Evolutionary conservation across 2,113 vertebrate genomes (phyloP), one percentile per base, ranked within the genome.

Genomic region (Alethe diademata): DNA sequence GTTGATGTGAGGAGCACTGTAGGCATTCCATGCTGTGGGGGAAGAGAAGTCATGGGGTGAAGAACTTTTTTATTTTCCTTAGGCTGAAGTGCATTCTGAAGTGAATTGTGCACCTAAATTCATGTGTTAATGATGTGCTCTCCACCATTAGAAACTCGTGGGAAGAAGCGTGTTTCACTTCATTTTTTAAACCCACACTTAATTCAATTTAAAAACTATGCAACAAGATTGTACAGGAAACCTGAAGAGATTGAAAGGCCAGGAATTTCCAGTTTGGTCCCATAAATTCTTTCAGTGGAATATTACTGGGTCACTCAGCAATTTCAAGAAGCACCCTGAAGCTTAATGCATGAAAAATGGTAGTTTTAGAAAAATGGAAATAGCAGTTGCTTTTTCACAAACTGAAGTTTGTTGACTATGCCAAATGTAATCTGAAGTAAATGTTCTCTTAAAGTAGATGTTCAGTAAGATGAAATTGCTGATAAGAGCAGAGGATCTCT

Each of bases 131-230:
- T 70, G 67, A 62, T 83, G 82, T 70, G 38, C 48, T 92, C 67
- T 86, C 29, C 24, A 4, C 26, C 60, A 20, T 54, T 54, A 83
- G 78, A 86, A 93, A 86, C 75, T 92, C 2, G 67, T 90, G 86
- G 88, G 88, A 94, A 90, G 92, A 66, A 90, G 35, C 54, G 25
- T 73, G 35, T 94, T 97, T 92, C 67, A 54, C 60, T 88, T 96
- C 42, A 50, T 66, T 91, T 93, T 88, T 94, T 54, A 86, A 95
- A 80, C 60, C 38, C 8, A 47, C 38, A 23, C 71, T 88, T 94
- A 87, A 79, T 85, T 90, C 28, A 38, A 17, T 85, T 88, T 74
- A 16, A 91, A 96, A 96, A 85, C 78, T 79, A 13, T 79, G 67
- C 35, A 73, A 86, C 72, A 80, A 74, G 86, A 76, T 92, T 58